These are phyloP conservation scores for Protodeltote pygarga DNA, from an alignment of 2,888 invertebrate genomes.

Conservation along the genomic window DNA sequence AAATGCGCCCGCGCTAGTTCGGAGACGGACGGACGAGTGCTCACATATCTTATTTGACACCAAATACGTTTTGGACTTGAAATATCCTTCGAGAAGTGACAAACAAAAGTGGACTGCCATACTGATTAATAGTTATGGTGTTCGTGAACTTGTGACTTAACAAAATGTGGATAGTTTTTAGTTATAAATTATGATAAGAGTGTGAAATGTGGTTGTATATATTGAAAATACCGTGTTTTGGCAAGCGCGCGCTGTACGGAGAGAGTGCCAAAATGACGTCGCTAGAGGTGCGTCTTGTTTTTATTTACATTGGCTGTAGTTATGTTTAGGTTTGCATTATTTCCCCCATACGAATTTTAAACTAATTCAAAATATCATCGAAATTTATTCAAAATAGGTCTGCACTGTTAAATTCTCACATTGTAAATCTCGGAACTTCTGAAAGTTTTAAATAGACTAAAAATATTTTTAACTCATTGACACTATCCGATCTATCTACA, in stretches of 20 bases:
- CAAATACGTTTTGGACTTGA: constrained; percentile 14
- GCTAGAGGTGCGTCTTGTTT: constrained; percentile 66
- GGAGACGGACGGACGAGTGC: constrained; percentile 48
- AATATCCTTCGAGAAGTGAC: constrained; percentile 17
- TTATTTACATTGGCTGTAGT: constrained; percentile 53
- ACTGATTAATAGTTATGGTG: constrained; percentile 12
- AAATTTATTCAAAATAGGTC: not conserved
- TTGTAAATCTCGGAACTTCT: not conserved
- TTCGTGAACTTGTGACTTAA: constrained; percentile 34
- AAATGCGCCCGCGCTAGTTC: constrained; percentile 56
- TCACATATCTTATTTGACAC: constrained; percentile 33
- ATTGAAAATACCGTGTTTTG: constrained; percentile 59
- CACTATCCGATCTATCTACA: too few relatives aligned
- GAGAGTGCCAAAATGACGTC: constrained; percentile 73
- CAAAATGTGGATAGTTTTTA: constrained; percentile 30
- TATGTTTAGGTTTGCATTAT: constrained; percentile 18
- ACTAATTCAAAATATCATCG: not conserved
- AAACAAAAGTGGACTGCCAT: constrained; percentile 13
- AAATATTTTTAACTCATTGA: not conserved
- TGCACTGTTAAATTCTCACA: not conserved
- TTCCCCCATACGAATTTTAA: not conserved
- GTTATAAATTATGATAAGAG: constrained; percentile 34
- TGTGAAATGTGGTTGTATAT: constrained; percentile 61
- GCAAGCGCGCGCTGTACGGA: constrained; percentile 54
- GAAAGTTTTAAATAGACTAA: not conserved